Conservation (phyloP, 2,113 vertebrate species). For the Cavia aperea region DNA sequence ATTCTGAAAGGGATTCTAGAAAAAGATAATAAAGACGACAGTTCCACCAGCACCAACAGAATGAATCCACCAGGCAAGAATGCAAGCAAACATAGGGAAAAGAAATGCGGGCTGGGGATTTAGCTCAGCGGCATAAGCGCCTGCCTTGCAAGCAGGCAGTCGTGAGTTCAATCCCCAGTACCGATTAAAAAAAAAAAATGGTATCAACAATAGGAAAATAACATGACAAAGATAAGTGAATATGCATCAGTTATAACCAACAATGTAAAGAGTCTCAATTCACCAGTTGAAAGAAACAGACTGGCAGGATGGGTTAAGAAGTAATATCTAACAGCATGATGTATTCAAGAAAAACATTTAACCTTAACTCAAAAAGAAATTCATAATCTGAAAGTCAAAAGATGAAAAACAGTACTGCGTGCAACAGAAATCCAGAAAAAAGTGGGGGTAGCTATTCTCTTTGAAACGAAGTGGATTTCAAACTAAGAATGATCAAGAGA, state of each 20-base stretch:
- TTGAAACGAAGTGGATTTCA: too few species aligned
- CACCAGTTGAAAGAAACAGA: not conserved
- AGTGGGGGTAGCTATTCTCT: too few species aligned
- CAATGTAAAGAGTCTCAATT: not conserved
- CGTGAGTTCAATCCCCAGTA: too few species aligned
- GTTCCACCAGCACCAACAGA: not conserved
- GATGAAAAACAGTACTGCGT: too few species aligned
- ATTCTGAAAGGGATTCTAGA: not conserved
- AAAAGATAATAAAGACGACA: not conserved
- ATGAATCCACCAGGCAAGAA: not conserved
- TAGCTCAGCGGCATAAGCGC: too few species aligned
- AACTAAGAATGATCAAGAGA: too few species aligned
- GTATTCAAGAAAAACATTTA: not conserved
- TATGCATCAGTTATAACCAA: too few species aligned
- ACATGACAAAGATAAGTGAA: not conserved
- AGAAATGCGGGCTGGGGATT: not conserved
- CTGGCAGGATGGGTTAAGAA: not conserved
- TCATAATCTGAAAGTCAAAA: too few species aligned
- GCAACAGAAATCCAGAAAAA: too few species aligned
- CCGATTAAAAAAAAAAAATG: not conserved
- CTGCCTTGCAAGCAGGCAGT: too few species aligned
- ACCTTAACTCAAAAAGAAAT: too few species aligned
- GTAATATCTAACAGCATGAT: not conserved
- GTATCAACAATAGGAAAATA: not conserved
- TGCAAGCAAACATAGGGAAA: not conserved